Base-by-base conservation (phyloP, 2,797 vertebrate species). In the Eupleurogrammus muticus region DNA sequence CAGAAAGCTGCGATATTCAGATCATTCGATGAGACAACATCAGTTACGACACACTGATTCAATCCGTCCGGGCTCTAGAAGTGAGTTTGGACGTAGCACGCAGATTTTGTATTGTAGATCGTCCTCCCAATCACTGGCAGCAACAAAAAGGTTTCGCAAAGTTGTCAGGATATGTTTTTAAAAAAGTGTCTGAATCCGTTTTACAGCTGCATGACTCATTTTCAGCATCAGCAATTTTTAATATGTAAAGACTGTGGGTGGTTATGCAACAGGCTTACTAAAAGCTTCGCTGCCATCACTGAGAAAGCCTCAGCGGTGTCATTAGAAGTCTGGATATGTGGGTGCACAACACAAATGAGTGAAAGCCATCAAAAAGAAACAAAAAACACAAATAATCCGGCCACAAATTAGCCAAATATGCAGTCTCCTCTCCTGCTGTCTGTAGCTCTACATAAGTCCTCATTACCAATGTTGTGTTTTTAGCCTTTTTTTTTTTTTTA, bases 11-110 rank as follows among this genome's bases (percentile, higher is more conserved):
- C 57, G 77, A 74, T 79, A 70, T 75, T 80, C 74, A 70, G 54
- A 70, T 66, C 28, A 28, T 28, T 28, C 81, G 79, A 69, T 66
- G 63, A 83, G 47, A 82, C 61, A 75, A 78, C 57, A 76, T 83
- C 75, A 80, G 67, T 79, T 68, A 77, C 66, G 78, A 58, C 49
- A 61, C 70, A 83, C 66, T 81, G 85, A 89, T 86, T 58, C 46
- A 67, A 80, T 79, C 73, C 66, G 63, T 66, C 40, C 66, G 61
- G 35, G n/a, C 65, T 61, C 28, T 51, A 32, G 12, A 84, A 59
- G 53, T 54, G 67, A 61, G 38, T 83, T 77, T 77, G 59, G 24
- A 72, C 44, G 53, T 50, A n/a, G 79, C 28, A 70, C 69, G 69
- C 72, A 57, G 68, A 20, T 52, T 48, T 38, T 58, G 71, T 42